A percentile compares a stretch with the other conserved stretches of the same genome.
phyloP scores from a whole-genome alignment of 92 coral and sea anemone genomes.

The Pocillopora grandis region DNA sequence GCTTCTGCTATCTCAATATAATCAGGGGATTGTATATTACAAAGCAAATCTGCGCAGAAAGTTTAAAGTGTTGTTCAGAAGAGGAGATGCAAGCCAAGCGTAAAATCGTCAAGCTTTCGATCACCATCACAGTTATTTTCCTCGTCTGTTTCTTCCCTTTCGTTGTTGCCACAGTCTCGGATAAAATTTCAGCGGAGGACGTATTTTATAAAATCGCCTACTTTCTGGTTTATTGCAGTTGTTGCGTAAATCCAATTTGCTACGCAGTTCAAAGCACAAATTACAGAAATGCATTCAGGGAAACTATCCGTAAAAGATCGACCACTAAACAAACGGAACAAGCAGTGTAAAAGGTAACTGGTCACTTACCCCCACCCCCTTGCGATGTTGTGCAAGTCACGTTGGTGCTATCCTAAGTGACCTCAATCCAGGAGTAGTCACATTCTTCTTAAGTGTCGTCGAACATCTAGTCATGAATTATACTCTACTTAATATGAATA shows the following conservation, averaged over 20 bases:
- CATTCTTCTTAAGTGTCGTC: too few relatives aligned
- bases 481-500: too few relatives aligned
- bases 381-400: too few relatives aligned
- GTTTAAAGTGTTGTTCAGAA: neutral
- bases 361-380: too few relatives aligned
- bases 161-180: slow-evolving; percentile 30
- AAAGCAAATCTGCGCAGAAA: slow-evolving; percentile 56
- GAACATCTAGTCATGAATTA: too few relatives aligned
- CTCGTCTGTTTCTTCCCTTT: slow-evolving; percentile 66
- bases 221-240: slow-evolving; percentile 59
- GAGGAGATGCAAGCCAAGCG: slow-evolving; percentile 60
- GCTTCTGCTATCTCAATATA: slow-evolving; percentile 71
- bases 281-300: slow-evolving; percentile 61
- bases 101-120: slow-evolving; percentile 57
- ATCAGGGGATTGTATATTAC: slow-evolving; percentile 63
- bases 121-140: slow-evolving; percentile 59
- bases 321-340: slow-evolving; percentile 22
- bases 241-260: slow-evolving; percentile 64
- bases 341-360: neutral
- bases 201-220: slow-evolving; percentile 32
- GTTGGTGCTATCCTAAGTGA: too few relatives aligned
- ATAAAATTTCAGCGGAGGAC: slow-evolving; percentile 16
- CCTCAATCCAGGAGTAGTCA: too few relatives aligned
- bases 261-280: slow-evolving; percentile 74
- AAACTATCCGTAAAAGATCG: slow-evolving; percentile 24